Base-by-base conservation (phyloP, 2,888 invertebrate genomes). In the Papilio elwesi region DNA sequence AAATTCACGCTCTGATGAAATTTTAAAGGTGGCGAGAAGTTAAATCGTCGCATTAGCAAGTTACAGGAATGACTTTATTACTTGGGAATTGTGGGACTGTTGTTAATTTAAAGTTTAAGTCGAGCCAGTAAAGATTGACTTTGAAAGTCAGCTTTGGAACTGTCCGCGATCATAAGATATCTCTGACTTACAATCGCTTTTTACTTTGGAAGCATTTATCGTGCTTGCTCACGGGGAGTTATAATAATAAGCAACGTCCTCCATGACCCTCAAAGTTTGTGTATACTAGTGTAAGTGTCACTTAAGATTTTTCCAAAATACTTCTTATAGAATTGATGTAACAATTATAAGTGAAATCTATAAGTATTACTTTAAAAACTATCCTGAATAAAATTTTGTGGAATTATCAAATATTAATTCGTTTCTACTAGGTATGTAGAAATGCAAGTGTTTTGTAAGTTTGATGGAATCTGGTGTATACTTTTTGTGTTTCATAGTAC, bases 91-190 rank as follows among this genome's bases (percentile, higher is more conserved):
- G 64, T 64, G 49, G 49, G 26, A 26, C n/a, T 49, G 13, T 49
- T 49, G 49, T 26, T 49, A 64, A 64, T 64, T 64, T 49, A 64
- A 64, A 64, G 48, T 64, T 64, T 49, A 16, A 48, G 2, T 4
- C 63, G 47, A 63, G 63, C 43, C 43, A 15, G 9, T 11, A 16
- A 63, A 47, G 47, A 63, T 63, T 63, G 47, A 11, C 48, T 16
- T 47, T 48, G n/a, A 63, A 63, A 63, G 16, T 63, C 47, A 47
- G 48, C 63, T 15, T 63, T 63, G 63, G 16, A 63, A 10, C 16
- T 63, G 62, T 63, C 47, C 48, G 63, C 47, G 11, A n/a, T 63
- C 1, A 59, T 38, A 59, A 43, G 43, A 59, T 43, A n/a, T 43
- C 59, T 59, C 38, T 43, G 36, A 59, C 59, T 13, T 59, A 9